Conservation (phyloP, 2,888 invertebrate genomes). For the Trichacis sp. region DNA sequence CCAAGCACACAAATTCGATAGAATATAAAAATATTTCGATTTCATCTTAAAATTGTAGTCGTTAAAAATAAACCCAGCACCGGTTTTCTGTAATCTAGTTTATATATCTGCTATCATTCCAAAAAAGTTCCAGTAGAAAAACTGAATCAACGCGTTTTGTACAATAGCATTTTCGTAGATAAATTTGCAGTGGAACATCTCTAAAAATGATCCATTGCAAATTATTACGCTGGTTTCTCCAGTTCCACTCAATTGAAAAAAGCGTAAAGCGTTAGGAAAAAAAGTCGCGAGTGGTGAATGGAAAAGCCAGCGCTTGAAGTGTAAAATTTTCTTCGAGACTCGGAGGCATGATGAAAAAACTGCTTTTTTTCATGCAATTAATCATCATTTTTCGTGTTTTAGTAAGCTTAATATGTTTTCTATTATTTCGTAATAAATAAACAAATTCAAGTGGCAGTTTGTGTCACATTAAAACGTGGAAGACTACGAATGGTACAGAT, state of each 20-base stretch:
- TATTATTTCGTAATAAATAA: too few relatives aligned
- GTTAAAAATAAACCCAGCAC: constrained; percentile 60
- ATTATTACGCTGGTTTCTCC: constrained; percentile 58
- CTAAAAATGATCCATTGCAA: neutral
- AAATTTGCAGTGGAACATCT: neutral
- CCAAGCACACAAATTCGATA: neutral
- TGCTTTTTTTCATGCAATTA: too few relatives aligned
- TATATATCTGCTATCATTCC: constrained; percentile 57
- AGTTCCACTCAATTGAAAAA: constrained; percentile 58
- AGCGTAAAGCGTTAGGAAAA: constrained; percentile 22
- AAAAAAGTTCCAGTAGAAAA: constrained; percentile 6
- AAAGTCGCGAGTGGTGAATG: constrained; percentile 54
- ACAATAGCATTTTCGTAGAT: neutral
- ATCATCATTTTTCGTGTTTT: too few relatives aligned
- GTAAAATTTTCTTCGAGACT: too few relatives aligned
- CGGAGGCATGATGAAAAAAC: too few relatives aligned
- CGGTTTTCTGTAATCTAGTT: constrained; percentile 50
- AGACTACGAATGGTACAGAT: too few relatives aligned
- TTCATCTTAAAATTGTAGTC: constrained; percentile 28
- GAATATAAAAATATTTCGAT: constrained; percentile 24
- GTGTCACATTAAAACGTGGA: too few relatives aligned
- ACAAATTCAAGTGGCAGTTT: too few relatives aligned
- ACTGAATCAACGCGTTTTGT: neutral
- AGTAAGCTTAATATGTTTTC: too few relatives aligned
- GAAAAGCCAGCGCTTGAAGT: constrained; percentile 59